Base-by-base conservation (phyloP, 2,797 vertebrate species). In the Gallirallus australis region DNA sequence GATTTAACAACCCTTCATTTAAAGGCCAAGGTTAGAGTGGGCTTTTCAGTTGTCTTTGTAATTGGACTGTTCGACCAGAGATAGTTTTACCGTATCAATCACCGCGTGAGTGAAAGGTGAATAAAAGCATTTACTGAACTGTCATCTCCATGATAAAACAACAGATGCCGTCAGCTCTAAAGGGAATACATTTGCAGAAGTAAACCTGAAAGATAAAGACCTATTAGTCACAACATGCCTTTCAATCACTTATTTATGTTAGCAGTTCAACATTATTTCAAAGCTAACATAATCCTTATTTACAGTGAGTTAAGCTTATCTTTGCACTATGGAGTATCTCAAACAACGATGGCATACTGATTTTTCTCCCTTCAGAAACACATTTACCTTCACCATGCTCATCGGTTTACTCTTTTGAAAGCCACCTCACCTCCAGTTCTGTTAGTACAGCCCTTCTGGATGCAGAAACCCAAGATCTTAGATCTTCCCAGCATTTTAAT, bases 1-100 rank as follows among this genome's bases (percentile, higher is more conserved):
- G 71, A 95, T 93, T 92, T 91, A 94, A 94, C 23, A 35, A 78
- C 64, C 40, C 73, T 92, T 95, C 66, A 53, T 73, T 83, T 82
- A 86, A 94, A 95, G 76, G 83, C 40, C 93, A 95, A 94, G 81
- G 71, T 92, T 78, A 61, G 13, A 48, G 68, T 31, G 48, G 47
- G 2, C 8, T 71, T 89, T 78, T 56, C 30, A 12, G 45, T 79
- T 60, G 39, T 70, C 69, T 75, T 78, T 63, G 92, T 84, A 89
- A 89, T 14, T 78, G 73, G 39, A 66, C 60, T 71, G 57, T 64
- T 96, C 71, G 90, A 33, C 12, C 91, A 83, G n/a, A 83, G 63
- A 66, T 56, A 84, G 81, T 61, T 50, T 57, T 56, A 53, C 21
- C 42, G 1, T 27, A 47, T 61, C 85, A 35, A 48, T 91, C 93